Evolutionary conservation across 2,888 invertebrate species (phyloP), one percentile per base, ranked within the genome.

Genomic region (Apamea monoglypha): DNA sequence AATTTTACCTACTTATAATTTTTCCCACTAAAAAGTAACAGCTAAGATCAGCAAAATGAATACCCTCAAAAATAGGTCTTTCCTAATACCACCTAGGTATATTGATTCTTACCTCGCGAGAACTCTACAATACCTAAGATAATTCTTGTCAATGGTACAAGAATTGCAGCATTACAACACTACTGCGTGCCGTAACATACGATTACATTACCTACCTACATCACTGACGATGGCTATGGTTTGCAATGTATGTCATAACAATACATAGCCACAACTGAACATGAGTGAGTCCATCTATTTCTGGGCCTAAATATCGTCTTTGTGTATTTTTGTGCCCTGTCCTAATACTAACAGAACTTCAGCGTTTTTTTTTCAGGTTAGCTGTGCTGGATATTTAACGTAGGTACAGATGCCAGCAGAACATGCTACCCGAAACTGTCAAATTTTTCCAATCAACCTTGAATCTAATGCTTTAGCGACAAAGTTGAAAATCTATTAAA

Each of bases 151-250:
- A 47, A 67, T 78, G n/a, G 67, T 78, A 32, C 44, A 67, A 32
- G n/a, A 67, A 53, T 69, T 80, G 47, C 80, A 59, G 25, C 68
- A 47, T 36, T 18, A 68, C 32, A 78, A 78, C 25, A 66, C 16
- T 32, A 78, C 53, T 78, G 36, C 29, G 14, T 79, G 50, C 14
- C 6, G 79, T 78, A 78, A 79, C 68, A 29, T 36, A 56, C 63
- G 44, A 59, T 69, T 69, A 79, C 36, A 18, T 69, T n/a, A 80
- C 47, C 32, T 32, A 64, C 12, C 16, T 18, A 44, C 44, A 73
- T 29, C 36, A 53, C 73, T 8, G 21, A 47, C 21, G n/a, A 18
- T 18, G 40, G 1, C 40, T 67, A n/a, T 40, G n/a, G 10, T 67
- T 36, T 67, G 66, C 16, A 25, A 36, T 66, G 67, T 36, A n/a